A percentile compares a stretch with the other conserved stretches of the same genome.
These are phyloP conservation scores for Rachycentron canadum DNA, from an alignment of 2,797 vertebrate genomes.

Conservation along the genomic window DNA sequence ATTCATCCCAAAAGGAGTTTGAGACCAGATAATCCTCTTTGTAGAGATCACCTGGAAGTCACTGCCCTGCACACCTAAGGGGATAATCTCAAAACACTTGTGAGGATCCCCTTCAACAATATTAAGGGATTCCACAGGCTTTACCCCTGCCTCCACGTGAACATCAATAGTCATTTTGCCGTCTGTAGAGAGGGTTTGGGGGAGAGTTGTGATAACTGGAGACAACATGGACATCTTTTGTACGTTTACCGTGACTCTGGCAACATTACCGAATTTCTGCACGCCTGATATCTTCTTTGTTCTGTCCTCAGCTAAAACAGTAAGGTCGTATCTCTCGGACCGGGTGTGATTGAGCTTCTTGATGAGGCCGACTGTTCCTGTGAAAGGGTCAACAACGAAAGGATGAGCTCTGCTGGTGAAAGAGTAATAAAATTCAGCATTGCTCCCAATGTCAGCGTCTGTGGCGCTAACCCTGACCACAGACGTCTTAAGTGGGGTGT, in stretches of 20 bases:
- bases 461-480: constrained; percentile 92
- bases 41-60: constrained; percentile 92
- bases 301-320: constrained; percentile 94
- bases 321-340: constrained; percentile 88
- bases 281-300: constrained; percentile 92
- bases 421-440: constrained; percentile 93
- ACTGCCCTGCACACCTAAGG: constrained; percentile 83
- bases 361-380: constrained; percentile 88
- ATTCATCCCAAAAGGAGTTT: constrained; percentile 91
- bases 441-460: constrained; percentile 94
- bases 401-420: constrained; percentile 89
- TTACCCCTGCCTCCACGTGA: constrained; percentile 83
- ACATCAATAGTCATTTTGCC: constrained; percentile 86
- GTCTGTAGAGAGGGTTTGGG: constrained; percentile 59
- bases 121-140: constrained; percentile 85
- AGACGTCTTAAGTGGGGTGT: constrained; percentile 87
- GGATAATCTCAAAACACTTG: constrained; percentile 90
- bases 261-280: constrained; percentile 92
- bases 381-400: constrained; percentile 92
- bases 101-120: constrained; percentile 91
- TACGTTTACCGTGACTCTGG: constrained; percentile 87
- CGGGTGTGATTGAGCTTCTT: constrained; percentile 89
- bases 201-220: constrained; percentile 82
- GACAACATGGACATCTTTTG: constrained; percentile 82
- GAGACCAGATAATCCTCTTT: constrained; percentile 90